Percentiles rank a stretch among this genome's conserved stretches.
phyloP scores from a whole-genome alignment of 2,888 invertebrate genomes.

The Julus scandinavius region DNA sequence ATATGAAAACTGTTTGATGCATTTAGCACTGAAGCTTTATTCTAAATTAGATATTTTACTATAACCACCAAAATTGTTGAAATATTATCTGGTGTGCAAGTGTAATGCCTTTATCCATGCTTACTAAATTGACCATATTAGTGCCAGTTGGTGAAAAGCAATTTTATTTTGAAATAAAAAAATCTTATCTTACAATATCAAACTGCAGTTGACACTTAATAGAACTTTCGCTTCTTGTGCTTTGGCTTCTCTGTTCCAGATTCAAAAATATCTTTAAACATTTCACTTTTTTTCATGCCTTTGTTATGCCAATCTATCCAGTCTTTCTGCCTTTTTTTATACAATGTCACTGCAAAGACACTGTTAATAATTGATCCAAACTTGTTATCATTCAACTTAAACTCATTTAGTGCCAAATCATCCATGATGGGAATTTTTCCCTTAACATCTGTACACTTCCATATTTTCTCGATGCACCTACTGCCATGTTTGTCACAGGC shows the following conservation, averaged over 20 bases:
- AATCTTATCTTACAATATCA: background rate
- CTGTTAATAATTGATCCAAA: background rate
- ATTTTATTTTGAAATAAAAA: too few relatives aligned
- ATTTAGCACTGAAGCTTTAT: too few relatives aligned
- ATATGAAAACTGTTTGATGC: too few relatives aligned
- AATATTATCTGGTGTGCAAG: too few relatives aligned
- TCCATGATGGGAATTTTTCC: background rate
- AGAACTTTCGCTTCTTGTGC: background rate
- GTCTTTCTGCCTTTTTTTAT: background rate
- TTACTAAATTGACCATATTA: too few relatives aligned
- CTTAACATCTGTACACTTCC: background rate
- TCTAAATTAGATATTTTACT: too few relatives aligned
- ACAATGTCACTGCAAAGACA: background rate
- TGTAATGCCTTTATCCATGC: too few relatives aligned
- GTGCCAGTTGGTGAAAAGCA: too few relatives aligned
- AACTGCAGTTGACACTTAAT: background rate
- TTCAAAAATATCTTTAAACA: background rate
- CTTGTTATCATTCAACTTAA: background rate
- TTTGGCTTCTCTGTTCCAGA: background rate
- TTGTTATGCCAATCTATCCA: background rate
- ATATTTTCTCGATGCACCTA: slow-evolving; percentile 12
- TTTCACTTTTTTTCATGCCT: background rate
- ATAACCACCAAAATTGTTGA: too few relatives aligned
- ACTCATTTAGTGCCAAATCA: background rate
- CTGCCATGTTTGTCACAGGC: slow-evolving; percentile 42